phyloP scores from a whole-genome alignment of 2,888 invertebrate genomes.

The Pomacea canaliculata region DNA sequence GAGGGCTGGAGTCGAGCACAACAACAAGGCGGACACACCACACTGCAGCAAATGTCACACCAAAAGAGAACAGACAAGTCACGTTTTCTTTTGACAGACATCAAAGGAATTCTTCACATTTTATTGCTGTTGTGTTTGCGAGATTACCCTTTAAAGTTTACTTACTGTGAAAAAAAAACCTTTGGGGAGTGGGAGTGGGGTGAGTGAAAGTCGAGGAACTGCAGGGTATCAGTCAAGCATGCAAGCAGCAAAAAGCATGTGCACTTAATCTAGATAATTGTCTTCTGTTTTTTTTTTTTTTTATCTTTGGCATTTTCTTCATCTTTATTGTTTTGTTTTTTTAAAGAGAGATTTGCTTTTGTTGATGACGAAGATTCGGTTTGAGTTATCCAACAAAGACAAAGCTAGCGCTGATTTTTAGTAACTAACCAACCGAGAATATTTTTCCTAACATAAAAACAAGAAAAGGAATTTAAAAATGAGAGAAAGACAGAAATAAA shows the following conservation, averaged over 20 bases:
- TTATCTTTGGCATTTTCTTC: too few species aligned
- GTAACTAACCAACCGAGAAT: too few species aligned
- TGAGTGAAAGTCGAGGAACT: not conserved
- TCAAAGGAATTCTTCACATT: conserved; percentile 11
- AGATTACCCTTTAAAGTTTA: not conserved
- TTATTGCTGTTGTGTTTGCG: conserved; percentile 7
- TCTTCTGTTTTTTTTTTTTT: too few species aligned
- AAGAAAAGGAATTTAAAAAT: not conserved
- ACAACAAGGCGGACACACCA: not conserved
- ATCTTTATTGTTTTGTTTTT: too few species aligned
- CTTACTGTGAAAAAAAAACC: not conserved
- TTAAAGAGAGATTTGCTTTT: too few species aligned
- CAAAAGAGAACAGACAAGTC: not conserved
- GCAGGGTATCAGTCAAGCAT: not conserved
- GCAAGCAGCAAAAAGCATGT: not conserved
- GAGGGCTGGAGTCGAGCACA: not conserved
- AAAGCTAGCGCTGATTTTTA: too few species aligned
- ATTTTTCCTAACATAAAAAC: too few species aligned
- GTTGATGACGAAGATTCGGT: too few species aligned
- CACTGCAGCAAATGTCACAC: not conserved
- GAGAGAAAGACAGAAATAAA: not conserved
- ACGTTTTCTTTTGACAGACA: conserved; percentile 1
- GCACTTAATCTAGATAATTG: too few species aligned
- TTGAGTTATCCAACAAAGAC: too few species aligned
- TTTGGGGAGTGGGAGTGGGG: not conserved